Base-by-base conservation (phyloP, 2,888 invertebrate genomes). In the Chamaedrilus cognettii region DNA sequence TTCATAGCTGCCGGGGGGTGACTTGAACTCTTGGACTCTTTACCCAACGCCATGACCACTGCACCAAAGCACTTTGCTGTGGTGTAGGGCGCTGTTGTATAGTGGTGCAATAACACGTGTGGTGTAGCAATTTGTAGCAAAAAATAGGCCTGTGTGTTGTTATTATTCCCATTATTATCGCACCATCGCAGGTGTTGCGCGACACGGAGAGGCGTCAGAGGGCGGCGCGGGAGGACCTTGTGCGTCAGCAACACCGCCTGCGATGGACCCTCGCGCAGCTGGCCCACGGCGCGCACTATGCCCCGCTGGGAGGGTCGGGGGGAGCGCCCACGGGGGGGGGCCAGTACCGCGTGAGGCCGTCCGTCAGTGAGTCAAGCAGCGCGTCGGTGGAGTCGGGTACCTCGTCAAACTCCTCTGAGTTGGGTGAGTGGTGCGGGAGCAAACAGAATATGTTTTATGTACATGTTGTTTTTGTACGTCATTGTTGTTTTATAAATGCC, bases 311-410 rank as follows among this genome's bases (percentile, higher is more conserved):
- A 11, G 55, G 15, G 11, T 7, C 55, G 7, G 42, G 42, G 11
- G 7, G 11, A 42, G 42, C 42, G 7, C 11, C 42, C 19, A 19
- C 42, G 42, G 42, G 42, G 7, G 15, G 7, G 55, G 55, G 55
- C 26, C 55, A 52, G 55, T 52, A 52, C 28, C 11, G 55, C 5
- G 28, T 52, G 19, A 15, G 55, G 28, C 55, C 55, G 26, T 52
- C 55, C 5, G 55, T 52, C 15, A 52, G 55, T 23, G 55, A 52
- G 28, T 52, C 55, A 7, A 52, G 55, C 26, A 23, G 26, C 15
- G 7, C 55, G 19, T 19, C 15, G 5, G 55, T 52, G 15, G 42
- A 42, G 42, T 42, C 42, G 42, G n/a, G n/a, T n/a, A 15, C 42
- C 11, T 15, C 11, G 11, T 42, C 42, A 15, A 42, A 42, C 42